Evolutionary conservation across 1,140 invertebrate genomes (phyloP).

Genomic region (Lepidurus packardi): DNA sequence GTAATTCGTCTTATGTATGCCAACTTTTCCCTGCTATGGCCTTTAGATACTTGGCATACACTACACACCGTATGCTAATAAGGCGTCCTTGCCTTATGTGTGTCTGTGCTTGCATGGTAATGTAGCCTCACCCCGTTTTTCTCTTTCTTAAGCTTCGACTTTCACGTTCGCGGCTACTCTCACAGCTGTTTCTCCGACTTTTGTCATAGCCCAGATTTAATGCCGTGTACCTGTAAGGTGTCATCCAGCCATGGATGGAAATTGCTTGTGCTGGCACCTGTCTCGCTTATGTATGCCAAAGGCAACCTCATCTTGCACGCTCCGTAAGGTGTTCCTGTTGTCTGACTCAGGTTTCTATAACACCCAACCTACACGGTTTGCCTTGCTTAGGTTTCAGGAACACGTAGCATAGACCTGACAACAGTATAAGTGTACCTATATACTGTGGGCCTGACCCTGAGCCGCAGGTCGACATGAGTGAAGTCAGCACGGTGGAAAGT

Average conservation of each 20-base stretch:
- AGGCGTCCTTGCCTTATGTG: not conserved
- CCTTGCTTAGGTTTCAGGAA: no score
- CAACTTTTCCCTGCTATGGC: not conserved
- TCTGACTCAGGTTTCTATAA: no score
- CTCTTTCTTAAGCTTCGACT: not conserved
- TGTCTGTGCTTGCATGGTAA: not conserved
- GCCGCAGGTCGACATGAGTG: not conserved
- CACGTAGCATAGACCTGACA: no score
- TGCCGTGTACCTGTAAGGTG: conserved; percentile 6
- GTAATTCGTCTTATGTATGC: not conserved
- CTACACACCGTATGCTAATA: not conserved
- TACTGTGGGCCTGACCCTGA: not conserved
- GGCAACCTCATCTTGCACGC: no score
- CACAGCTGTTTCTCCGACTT: not conserved
- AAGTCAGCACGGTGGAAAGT: not conserved
- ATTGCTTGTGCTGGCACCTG: not conserved
- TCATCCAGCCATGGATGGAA: not conserved
- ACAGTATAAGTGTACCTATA: no score
- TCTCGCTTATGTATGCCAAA: no score
- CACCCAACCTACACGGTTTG: no score
- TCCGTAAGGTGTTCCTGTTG: no score
- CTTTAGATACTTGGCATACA: not conserved
- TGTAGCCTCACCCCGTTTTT: not conserved
- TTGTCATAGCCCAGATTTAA: not conserved
- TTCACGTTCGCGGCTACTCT: not conserved